Evolutionary conservation across 2,113 vertebrate species (phyloP).

Genomic region (Ibidorhyncha struthersii): DNA sequence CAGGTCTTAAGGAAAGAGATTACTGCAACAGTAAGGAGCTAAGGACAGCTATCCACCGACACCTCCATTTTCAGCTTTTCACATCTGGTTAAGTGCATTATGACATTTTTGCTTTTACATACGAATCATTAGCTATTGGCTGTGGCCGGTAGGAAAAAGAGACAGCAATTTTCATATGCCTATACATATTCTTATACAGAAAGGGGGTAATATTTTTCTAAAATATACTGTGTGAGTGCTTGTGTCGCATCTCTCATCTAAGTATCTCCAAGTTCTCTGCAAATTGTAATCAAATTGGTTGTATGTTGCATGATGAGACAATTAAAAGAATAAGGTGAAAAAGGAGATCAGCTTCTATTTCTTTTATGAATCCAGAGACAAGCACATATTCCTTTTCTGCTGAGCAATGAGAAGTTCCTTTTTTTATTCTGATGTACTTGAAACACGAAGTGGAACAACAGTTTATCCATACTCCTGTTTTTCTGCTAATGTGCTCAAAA

Average conservation of each 20-base stretch:
- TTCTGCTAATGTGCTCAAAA: neutral
- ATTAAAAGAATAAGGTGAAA: neutral
- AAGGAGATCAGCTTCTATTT: neutral
- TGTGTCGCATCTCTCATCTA: neutral
- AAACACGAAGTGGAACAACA: neutral
- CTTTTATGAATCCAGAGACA: neutral
- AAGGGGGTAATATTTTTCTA: neutral
- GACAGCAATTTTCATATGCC: neutral
- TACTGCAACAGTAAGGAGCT: neutral
- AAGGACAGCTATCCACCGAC: neutral
- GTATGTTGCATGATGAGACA: neutral
- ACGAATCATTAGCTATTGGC: constrained; percentile 15
- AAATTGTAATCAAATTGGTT: neutral
- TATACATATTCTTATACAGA: neutral
- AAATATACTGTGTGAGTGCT: neutral
- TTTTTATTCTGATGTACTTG: neutral
- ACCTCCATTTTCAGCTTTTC: constrained; percentile 22
- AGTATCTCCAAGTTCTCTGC: neutral
- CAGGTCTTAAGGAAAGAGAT: neutral
- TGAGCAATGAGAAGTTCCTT: neutral
- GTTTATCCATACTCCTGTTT: neutral
- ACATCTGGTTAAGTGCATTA: constrained; percentile 34
- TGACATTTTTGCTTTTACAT: constrained; percentile 11
- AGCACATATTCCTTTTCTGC: neutral
- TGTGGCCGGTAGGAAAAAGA: neutral